Evolutionary conservation across 2,888 invertebrate genomes (phyloP), one percentile per base, ranked within the genome.

Genomic region (Ophioninae sp.): DNA sequence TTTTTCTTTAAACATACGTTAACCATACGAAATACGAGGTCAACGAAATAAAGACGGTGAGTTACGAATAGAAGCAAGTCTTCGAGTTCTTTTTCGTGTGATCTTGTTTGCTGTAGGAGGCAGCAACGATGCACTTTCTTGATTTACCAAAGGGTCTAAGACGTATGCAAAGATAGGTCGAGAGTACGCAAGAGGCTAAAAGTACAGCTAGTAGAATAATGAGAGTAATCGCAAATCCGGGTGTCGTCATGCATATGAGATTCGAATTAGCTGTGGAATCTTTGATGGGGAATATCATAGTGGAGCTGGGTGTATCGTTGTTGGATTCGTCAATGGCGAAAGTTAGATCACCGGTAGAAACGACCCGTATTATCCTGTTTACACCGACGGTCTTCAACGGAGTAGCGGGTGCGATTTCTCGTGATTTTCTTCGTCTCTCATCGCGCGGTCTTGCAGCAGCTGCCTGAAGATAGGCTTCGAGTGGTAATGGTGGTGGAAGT

Each of bases 221-320:
- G 41, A 98, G 94, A 41, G 97, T 97, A 50, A 97, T 96, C 59
- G 97, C 96, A 90, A 98, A 98, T 13, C 98, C 97, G n/a, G 97
- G 97, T 6, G 98, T 98, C 0, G 98, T 98, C 97, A 98, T 98
- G 93, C 98, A 98, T 86, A 98, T 97, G 84, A 97, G 94, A 30
- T 95, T 95, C 41, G 91, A 88, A 80, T 90, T 90, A 68, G 88
- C 85, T 5, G 91, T 89, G 30, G 92, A 94, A 87, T 95, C 95
- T 20, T 94, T 93, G 3, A 96, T 95, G 3, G 97, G 97, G 89
- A 96, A 96, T 0, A 96, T 94, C 94, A 96, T 95, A 0, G 97
- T 95, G 65, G 94, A 93, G 67, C 94, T 93, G 6, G 95, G 94
- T 85, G 94, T 94, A 39, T 90, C 90, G 62, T 94, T 94, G 87